Evolutionary conservation across 2,113 vertebrate genomes (phyloP).

Genomic region (Psettodes erumei): DNA sequence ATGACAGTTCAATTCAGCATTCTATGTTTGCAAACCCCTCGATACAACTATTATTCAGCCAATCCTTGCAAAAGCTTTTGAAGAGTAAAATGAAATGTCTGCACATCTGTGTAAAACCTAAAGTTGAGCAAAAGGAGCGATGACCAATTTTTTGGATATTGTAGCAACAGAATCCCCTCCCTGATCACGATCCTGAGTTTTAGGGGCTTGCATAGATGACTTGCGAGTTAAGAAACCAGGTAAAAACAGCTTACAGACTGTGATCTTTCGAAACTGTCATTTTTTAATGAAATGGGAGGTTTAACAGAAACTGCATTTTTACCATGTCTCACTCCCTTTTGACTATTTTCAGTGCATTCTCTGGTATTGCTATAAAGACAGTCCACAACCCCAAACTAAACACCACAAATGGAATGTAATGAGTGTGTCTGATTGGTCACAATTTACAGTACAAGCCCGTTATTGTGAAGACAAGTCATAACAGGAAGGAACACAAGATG

Average conservation of each 20-base stretch:
- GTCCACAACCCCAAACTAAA: constrained; percentile 10
- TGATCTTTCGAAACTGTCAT: neutral
- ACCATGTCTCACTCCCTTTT: neutral
- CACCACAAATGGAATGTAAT: constrained; percentile 51
- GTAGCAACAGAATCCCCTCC: constrained; percentile 16
- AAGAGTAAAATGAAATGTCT: constrained; percentile 1
- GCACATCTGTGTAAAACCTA: neutral
- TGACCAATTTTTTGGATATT: constrained; percentile 10
- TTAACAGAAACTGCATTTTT: neutral
- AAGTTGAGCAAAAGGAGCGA: neutral
- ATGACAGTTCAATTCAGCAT: neutral
- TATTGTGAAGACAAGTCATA: constrained; percentile 2
- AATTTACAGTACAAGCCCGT: constrained; percentile 5
- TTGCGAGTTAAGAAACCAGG: constrained; percentile 9
- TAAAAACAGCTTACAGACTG: neutral
- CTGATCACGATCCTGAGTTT: constrained; percentile 64
- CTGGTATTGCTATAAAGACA: constrained; percentile 51
- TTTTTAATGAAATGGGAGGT: constrained; percentile 29
- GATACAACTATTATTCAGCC: neutral
- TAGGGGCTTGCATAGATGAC: constrained; percentile 67
- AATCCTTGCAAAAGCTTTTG: neutral
- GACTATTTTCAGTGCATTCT: neutral
- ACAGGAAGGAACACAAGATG: constrained; percentile 17
- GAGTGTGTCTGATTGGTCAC: constrained; percentile 33
- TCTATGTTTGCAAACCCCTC: constrained; percentile 16